A percentile compares a stretch with the other conserved stretches of the same genome.
These are phyloP conservation scores for Xenus cinereus DNA, from an alignment of 2,113 vertebrate genomes.

Conservation along the genomic window DNA sequence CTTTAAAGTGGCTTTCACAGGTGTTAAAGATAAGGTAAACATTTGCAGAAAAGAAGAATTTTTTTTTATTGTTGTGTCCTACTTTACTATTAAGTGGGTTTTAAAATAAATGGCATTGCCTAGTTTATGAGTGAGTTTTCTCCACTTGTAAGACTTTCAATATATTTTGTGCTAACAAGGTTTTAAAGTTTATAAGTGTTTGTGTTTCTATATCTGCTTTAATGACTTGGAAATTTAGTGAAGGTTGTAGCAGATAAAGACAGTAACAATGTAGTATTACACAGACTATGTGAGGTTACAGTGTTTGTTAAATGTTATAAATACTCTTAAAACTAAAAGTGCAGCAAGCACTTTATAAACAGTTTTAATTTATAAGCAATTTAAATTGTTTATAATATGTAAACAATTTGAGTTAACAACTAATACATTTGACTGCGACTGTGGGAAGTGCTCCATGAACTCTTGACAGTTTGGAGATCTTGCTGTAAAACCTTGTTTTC, in stretches of 20 bases:
- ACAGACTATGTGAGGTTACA: neutral
- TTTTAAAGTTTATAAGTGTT: neutral
- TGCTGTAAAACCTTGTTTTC: neutral
- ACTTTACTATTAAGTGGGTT: neutral
- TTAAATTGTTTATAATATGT: conserved; percentile 12
- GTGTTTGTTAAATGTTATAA: conserved; percentile 19
- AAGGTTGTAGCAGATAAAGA: neutral
- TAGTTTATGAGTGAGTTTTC: neutral
- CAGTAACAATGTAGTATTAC: neutral
- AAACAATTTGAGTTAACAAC: neutral
- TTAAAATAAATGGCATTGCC: neutral
- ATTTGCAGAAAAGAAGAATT: neutral
- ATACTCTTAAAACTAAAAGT: neutral
- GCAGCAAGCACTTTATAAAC: neutral
- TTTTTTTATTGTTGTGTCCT: neutral
- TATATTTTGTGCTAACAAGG: neutral
- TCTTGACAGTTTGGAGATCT: neutral
- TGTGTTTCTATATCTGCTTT: neutral
- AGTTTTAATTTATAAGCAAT: conserved; percentile 3
- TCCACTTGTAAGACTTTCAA: neutral
- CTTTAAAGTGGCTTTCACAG: neutral
- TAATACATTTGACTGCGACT: neutral
- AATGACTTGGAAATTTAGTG: neutral
- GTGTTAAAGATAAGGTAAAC: neutral
- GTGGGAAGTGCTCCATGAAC: neutral